Base-by-base conservation (phyloP, 2,888 invertebrate genomes). In the Polia nebulosa region DNA sequence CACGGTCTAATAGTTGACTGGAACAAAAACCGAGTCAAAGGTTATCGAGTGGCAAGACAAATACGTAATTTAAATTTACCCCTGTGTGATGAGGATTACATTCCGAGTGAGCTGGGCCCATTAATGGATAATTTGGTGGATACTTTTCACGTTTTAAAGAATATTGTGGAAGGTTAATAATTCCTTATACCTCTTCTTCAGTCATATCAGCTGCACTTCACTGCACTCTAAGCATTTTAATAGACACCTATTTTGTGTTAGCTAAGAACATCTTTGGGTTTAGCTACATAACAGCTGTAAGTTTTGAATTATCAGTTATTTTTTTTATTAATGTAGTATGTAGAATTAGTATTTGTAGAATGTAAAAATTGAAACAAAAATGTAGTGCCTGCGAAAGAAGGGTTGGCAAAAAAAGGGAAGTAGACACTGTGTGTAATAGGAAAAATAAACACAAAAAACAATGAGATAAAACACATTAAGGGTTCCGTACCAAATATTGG, bases 21-120 rank as follows among this genome's bases (percentile, higher is more conserved):
- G 96, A 68, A 80, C 8, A 86, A 82, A 56, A 64, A 93, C n/a
- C 88, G 84, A 61, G 90, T 89, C 2, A 94, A 92, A 78, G 95
- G 95, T 22, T 85, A 87, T 11, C 90, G 89, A 60, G 66, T 92
- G 11, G 91, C 92, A 58, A 90, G 87, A 81, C 85, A 89, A 4
- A 87, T 95, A 58, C 85, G 88, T 3, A 86, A 89, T 9, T 74
- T 94, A 17, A 94, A 92, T 63, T 80, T 95, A 60, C 83, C 93
- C 64, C 93, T 94, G 76, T 94, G 86, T 75, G 77, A 87, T n/a
- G 84, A 89, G 74, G 87, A 91, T 47, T 93, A 94, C 69, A 95
- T 89, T 76, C 95, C 95, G 22, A 87, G 88, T 44, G 90, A 92
- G 70, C 73, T 93, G 39, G 89, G 88, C 72, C 78, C 88, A 7